Percentiles rank a stretch among this genome's conserved stretches.
phyloP scores from a whole-genome alignment of 2,113 vertebrate genomes.

The Scytalopus superciliaris region DNA sequence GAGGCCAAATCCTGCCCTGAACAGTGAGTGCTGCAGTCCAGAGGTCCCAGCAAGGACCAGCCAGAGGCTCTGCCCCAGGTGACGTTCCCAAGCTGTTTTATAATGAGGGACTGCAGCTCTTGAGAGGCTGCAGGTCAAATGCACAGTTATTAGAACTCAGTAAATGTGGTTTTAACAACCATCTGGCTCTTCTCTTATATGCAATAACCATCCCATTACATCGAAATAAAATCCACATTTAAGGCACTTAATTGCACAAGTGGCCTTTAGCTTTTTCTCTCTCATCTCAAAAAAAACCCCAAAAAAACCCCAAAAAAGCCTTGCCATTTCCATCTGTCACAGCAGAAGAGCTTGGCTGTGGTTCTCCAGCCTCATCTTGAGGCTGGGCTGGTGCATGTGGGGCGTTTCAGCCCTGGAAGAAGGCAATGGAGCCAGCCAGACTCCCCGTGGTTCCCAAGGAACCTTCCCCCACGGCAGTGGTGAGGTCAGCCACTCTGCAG shows the following conservation, averaged over 20 bases:
- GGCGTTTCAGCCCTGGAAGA: background rate
- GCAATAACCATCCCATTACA: constrained; percentile 59
- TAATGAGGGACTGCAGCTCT: background rate
- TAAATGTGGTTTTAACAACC: constrained; percentile 60
- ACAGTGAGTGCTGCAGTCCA: background rate
- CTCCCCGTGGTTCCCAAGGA: background rate
- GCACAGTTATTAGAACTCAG: constrained; percentile 33
- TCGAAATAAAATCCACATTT: constrained; percentile 54
- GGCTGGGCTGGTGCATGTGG: background rate
- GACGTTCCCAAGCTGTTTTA: background rate
- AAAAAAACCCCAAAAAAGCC: background rate
- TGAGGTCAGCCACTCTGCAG: background rate
- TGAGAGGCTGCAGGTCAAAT: constrained; percentile 40
- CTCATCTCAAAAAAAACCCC: background rate
- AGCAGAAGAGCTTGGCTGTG: background rate
- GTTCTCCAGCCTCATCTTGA: background rate
- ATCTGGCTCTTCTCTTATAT: constrained; percentile 62
- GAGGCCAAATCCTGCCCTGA: background rate
- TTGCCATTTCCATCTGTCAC: constrained; percentile 2
- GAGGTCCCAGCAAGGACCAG: background rate
- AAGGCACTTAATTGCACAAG: constrained; percentile 50
- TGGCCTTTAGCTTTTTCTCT: constrained; percentile 20
- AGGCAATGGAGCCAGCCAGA: background rate
- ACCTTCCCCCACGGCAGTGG: rapidly evolving
- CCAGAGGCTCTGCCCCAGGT: background rate